Percentiles rank a stretch among this genome's conserved stretches.
Evolutionary conservation across 2,113 vertebrate genomes (phyloP).

Genomic region (Mormyrus lacerda): DNA sequence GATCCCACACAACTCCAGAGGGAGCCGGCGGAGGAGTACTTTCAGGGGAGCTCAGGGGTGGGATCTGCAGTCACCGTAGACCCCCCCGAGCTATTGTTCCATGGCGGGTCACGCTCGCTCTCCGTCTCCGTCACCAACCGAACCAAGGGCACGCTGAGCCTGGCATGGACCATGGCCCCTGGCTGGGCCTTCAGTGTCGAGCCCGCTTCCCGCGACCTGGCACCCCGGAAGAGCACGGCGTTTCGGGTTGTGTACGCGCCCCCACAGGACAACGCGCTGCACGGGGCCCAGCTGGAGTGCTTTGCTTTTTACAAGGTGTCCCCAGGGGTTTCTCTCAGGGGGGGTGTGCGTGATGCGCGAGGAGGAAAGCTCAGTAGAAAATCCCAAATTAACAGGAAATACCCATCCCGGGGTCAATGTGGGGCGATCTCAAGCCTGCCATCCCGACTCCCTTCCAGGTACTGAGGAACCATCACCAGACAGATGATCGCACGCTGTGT

Average conservation of each 20-base stretch:
- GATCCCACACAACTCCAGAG: conserved; percentile 25
- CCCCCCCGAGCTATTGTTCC: conserved; percentile 69
- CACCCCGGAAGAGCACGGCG: conserved; percentile 71
- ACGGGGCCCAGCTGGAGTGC: conserved; percentile 74
- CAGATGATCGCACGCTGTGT: conserved; percentile 60
- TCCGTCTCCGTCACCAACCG: conserved; percentile 75
- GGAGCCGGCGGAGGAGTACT: conserved; percentile 61
- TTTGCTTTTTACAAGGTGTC: conserved; percentile 78
- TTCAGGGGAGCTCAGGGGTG: conserved; percentile 33
- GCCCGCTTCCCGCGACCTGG: conserved; percentile 65
- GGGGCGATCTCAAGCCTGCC: background rate
- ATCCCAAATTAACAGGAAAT: background rate
- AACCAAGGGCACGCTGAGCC: conserved; percentile 69
- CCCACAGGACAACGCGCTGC: conserved; percentile 59
- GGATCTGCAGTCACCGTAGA: conserved; percentile 56
- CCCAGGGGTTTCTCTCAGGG: background rate
- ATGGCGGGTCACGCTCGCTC: conserved; percentile 46
- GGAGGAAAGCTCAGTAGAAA: background rate
- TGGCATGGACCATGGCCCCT: conserved; percentile 66
- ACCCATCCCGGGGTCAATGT: background rate
- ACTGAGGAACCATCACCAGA: conserved; percentile 51
- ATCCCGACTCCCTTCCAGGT: conserved; percentile 44
- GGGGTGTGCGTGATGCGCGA: background rate
- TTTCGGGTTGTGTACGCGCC: conserved; percentile 72
- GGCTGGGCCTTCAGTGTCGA: conserved; percentile 62